Conservation (phyloP, 2,113 vertebrate genomes). For the Henicopernis longicauda region DNA sequence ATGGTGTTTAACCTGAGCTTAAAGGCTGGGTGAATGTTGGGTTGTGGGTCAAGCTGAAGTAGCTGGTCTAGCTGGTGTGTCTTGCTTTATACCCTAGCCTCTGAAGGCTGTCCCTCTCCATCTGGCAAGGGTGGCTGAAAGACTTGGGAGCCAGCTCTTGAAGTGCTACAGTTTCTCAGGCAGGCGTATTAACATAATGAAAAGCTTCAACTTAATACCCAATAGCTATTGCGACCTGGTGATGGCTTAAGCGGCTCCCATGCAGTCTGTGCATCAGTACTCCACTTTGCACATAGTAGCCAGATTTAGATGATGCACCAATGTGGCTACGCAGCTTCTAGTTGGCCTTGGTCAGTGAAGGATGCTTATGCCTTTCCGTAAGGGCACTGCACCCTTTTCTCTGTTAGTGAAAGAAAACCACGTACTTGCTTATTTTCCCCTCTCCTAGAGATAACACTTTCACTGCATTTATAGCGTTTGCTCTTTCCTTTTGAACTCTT, state of each 20-base stretch:
- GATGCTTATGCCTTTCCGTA: neutral
- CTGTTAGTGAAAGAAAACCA: neutral
- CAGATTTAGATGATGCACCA: neutral
- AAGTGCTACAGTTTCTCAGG: neutral
- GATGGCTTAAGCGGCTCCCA: neutral
- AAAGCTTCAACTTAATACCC: neutral
- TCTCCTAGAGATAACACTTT: neutral
- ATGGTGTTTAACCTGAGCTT: neutral
- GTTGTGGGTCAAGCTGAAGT: neutral
- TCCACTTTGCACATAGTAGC: neutral
- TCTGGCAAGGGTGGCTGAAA: neutral
- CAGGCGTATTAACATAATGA: neutral
- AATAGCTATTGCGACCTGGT: rapidly evolving
- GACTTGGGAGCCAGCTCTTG: neutral
- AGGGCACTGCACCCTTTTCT: neutral
- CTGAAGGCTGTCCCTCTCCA: neutral
- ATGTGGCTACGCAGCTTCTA: neutral
- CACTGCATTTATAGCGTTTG: neutral
- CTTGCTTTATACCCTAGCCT: neutral
- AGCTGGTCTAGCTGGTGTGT: neutral
- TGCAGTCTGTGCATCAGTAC: neutral
- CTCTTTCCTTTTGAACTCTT: neutral
- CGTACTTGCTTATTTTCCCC: neutral
- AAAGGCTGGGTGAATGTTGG: neutral
- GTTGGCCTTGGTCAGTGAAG: neutral